Percentiles rank a stretch among this genome's conserved stretches.
Evolutionary conservation across 1,140 invertebrate genomes (phyloP).

Genomic region (Papilio glaucus): DNA sequence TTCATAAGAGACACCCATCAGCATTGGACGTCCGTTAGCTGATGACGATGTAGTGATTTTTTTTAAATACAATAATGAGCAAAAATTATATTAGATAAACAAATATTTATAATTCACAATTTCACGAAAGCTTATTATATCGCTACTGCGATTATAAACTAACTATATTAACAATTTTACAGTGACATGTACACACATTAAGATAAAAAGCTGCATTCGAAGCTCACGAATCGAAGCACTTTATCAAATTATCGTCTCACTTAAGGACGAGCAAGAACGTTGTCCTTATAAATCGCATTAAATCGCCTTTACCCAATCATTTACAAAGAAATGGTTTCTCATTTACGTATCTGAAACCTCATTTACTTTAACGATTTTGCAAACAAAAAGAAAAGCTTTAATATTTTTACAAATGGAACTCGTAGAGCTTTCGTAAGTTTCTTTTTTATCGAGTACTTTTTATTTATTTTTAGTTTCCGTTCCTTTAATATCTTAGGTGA

Average conservation of each 20-base stretch:
- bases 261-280: neutral
- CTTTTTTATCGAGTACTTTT: neutral
- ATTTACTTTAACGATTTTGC: slow-evolving; percentile 17
- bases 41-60: too few relatives aligned
- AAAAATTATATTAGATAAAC: too few relatives aligned
- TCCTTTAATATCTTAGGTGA: too few relatives aligned
- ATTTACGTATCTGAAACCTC: slow-evolving; percentile 5
- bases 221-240: neutral
- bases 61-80: too few relatives aligned
- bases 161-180: neutral
- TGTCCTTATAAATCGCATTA: neutral
- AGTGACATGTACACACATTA: neutral
- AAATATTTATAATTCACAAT: too few relatives aligned
- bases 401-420: slow-evolving; percentile 10
- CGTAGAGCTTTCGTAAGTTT: neutral
- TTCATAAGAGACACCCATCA: too few relatives aligned
- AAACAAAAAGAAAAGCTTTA: slow-evolving; percentile 16
- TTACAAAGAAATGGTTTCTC: slow-evolving; percentile 22
- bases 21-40: too few relatives aligned
- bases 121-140: too few relatives aligned
- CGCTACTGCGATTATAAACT: neutral
- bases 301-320: neutral
- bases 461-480: neutral
- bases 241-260: neutral
- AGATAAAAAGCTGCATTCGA: neutral